Evolutionary conservation across 2,113 vertebrate species (phyloP).

Genomic region (Amphiprion ocellaris): DNA sequence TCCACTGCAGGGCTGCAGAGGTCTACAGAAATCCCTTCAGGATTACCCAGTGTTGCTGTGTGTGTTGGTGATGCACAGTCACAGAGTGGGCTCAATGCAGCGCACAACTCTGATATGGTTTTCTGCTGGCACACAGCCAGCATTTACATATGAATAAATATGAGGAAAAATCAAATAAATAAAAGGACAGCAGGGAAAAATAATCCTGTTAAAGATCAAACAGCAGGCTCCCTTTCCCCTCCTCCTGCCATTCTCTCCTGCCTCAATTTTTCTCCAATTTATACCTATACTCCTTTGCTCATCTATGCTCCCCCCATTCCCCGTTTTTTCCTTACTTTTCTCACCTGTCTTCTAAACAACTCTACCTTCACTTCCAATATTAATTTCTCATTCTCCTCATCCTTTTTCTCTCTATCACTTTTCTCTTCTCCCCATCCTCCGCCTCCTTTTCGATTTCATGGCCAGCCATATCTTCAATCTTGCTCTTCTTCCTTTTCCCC

Average conservation of each 20-base stretch:
- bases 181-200: slow-evolving; percentile 71
- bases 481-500: slow-evolving; percentile 45
- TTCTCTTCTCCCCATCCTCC: slow-evolving; percentile 46
- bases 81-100: slow-evolving; percentile 53
- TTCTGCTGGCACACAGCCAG: slow-evolving; percentile 60
- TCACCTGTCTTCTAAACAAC: slow-evolving; percentile 22
- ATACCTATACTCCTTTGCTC: slow-evolving; percentile 57
- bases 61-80: slow-evolving; percentile 59
- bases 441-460: slow-evolving; percentile 71
- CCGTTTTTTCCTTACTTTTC: slow-evolving; percentile 31
- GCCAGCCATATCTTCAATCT: slow-evolving; percentile 76
- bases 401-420: slow-evolving; percentile 44
- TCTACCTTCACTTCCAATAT: slow-evolving; percentile 47
- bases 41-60: slow-evolving; percentile 54
- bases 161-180: slow-evolving; percentile 77
- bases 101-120: slow-evolving; percentile 51
- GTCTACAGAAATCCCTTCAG: slow-evolving; percentile 59
- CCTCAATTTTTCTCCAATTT: slow-evolving; percentile 67
- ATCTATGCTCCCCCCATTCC: slow-evolving; percentile 17
- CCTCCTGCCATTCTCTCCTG: slow-evolving; percentile 48
- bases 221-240: slow-evolving; percentile 65
- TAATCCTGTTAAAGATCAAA: slow-evolving; percentile 86
- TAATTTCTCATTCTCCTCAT: slow-evolving; percentile 31
- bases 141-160: slow-evolving; percentile 81
- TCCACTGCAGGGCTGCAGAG: slow-evolving; percentile 35